Evolutionary conservation across 2,888 invertebrate genomes (phyloP).

Genomic region (Gonocerus acuteangulatus): DNA sequence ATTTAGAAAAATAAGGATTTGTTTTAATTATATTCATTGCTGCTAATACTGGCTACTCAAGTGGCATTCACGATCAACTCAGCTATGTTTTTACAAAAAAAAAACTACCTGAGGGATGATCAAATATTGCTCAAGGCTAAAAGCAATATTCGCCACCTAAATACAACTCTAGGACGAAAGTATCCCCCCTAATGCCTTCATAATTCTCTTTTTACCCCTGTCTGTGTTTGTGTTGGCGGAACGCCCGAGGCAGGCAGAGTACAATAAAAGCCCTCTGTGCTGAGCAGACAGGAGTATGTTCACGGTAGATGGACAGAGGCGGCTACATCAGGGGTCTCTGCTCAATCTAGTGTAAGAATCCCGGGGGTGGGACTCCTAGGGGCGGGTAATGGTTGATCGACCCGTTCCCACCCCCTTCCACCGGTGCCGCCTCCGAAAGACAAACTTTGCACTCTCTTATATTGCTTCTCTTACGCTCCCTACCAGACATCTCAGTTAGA

Average conservation of each 20-base stretch:
- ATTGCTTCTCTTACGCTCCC: background rate
- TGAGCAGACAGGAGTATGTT: background rate
- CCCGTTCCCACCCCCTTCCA: slow-evolving; percentile 7
- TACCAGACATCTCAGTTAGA: background rate
- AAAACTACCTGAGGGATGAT: no score
- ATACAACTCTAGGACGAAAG: no score
- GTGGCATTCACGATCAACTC: no score
- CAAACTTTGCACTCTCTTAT: slow-evolving; percentile 23
- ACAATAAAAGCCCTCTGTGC: background rate
- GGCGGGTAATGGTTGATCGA: slow-evolving; percentile 17
- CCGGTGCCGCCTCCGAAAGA: background rate
- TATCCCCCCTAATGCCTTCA: no score
- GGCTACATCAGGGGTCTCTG: background rate
- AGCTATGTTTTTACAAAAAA: no score
- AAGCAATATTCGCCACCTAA: no score
- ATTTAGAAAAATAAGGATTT: no score
- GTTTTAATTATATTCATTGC: no score
- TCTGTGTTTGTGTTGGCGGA: no score
- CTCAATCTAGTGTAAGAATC: slow-evolving; percentile 20
- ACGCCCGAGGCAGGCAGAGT: background rate
- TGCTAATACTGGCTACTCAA: no score
- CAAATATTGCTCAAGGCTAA: no score
- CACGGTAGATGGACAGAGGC: background rate
- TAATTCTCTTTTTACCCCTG: no score
- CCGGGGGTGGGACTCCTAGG: slow-evolving; percentile 5